Percentiles rank a stretch among this genome's conserved stretches.
Conservation (phyloP, 2,888 invertebrate genomes). For the Heteromurus nitidus region DNA sequence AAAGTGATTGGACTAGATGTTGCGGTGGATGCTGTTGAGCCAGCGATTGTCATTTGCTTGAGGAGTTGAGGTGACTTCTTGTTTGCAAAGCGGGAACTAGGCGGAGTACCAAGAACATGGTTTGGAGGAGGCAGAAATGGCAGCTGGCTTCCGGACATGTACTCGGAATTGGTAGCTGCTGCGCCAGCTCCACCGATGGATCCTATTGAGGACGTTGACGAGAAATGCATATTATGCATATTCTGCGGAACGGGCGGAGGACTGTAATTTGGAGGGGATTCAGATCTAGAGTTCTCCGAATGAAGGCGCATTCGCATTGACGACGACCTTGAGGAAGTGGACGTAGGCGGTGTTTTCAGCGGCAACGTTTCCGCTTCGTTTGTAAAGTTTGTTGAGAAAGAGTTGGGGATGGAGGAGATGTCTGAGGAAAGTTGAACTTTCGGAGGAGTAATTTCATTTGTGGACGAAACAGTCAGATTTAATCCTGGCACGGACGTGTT, state of each 20-base stretch:
- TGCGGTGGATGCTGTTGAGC: constrained; percentile 38
- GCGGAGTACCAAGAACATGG: constrained; percentile 56
- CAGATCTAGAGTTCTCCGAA: constrained; percentile 58
- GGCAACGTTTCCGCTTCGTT: constrained; percentile 35
- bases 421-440: constrained; percentile 74
- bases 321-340: constrained; percentile 58
- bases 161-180: constrained; percentile 65
- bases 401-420: constrained; percentile 68
- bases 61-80: constrained; percentile 72
- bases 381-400: constrained; percentile 72
- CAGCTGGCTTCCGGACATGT: constrained; percentile 53
- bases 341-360: constrained; percentile 59
- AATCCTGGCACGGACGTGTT: constrained; percentile 66
- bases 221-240: constrained; percentile 41
- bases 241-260: constrained; percentile 68
- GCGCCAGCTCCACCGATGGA: constrained; percentile 37
- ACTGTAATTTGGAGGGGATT: constrained; percentile 72
- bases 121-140: constrained; percentile 62
- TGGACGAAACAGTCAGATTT: constrained; percentile 2
- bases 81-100: constrained; percentile 53
- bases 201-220: constrained; percentile 51
- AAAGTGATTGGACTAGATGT: constrained; percentile 72
- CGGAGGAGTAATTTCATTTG: constrained; percentile 73
- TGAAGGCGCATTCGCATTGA: constrained; percentile 52
- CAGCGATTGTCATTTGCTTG: constrained; percentile 73